Evolutionary conservation across 2,113 vertebrate genomes (phyloP), one percentile per base, ranked within the genome.

Genomic region (Egretta garzetta): DNA sequence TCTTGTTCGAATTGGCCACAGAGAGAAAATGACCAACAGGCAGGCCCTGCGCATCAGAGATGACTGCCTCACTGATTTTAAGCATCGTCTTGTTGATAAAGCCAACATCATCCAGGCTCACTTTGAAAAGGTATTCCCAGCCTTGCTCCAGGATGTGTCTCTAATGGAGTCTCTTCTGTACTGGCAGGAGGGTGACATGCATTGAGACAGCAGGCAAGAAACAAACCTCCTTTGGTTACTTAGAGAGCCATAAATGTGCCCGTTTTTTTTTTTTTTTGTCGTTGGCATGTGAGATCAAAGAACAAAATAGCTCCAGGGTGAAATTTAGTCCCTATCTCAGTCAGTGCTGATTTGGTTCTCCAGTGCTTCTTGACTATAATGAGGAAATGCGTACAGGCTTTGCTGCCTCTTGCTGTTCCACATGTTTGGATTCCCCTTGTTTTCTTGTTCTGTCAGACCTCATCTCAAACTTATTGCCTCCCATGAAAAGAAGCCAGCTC

Each of bases 71-170:
- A 60, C 32, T 1, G 96, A 98, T 62, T 97, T 98, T 33, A 99
- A 98, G 90, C 88, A 97, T 58, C 94, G 92, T 14, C 96, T 99
- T 22, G 73, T 97, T 6, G 79, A 98, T 77, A 98, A 98, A 50
- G 98, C 98, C 74, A 98, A 98, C 77, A 96, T 98, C 75, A 98
- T 99, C 59, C 99, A 99, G 96, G 97, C 98, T 3, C 98, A 95
- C 27, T 98, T 98, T 8, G 91, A 99, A 55, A 98, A 98, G 99
- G 99, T 99, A 75, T 47, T 35, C 9, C 41, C 37, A 35, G 53
- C 56, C 66, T 49, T 33, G 14, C 6, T 45, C 10, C 22, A 28
- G 33, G n/a, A 19, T 14, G 23, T 26, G 45, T 45, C 28, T 35
- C 45, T 59, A 47, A 45, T 41, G 30, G 62, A 39, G 35, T 24